Evolutionary conservation across 2,797 vertebrate genomes (phyloP).

Genomic region (Typhlichthys eigenmanni): DNA sequence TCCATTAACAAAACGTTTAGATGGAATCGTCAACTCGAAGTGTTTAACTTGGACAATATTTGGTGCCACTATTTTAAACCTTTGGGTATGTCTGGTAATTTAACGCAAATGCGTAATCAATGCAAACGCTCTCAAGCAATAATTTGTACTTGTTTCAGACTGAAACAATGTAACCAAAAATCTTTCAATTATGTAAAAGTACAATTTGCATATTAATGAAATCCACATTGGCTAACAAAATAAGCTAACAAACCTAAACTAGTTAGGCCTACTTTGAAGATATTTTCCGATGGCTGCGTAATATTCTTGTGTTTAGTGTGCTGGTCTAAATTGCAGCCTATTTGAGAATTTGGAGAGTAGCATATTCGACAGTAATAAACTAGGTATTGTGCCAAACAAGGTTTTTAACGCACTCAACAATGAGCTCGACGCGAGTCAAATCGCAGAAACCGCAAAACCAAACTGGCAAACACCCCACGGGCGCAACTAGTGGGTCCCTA

Average conservation of each 20-base stretch:
- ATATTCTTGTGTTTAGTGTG: background rate
- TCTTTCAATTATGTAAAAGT: background rate
- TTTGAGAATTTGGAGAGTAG: background rate
- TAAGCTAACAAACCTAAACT: no score
- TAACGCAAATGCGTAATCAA: background rate
- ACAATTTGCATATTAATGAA: background rate
- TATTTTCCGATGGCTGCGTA: background rate
- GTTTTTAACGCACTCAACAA: constrained; percentile 35
- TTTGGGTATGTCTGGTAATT: background rate
- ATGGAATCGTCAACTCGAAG: background rate
- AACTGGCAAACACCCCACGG: constrained; percentile 35
- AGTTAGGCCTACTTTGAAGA: no score
- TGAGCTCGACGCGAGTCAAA: constrained; percentile 74
- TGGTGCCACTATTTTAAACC: constrained; percentile 7
- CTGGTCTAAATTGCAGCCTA: no score
- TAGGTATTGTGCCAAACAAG: constrained; percentile 7
- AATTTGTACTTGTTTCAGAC: constrained; percentile 15
- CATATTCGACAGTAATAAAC: background rate
- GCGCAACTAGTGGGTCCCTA: constrained; percentile 18
- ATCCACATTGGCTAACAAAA: no score
- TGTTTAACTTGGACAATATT: constrained; percentile 3
- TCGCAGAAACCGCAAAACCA: constrained; percentile 68
- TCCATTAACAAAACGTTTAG: constrained; percentile 34
- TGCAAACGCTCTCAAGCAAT: constrained; percentile 4
- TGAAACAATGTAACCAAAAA: constrained; percentile 11